Base-by-base conservation (phyloP, 2,797 vertebrate genomes). In the Acanthurus lineatus region DNA sequence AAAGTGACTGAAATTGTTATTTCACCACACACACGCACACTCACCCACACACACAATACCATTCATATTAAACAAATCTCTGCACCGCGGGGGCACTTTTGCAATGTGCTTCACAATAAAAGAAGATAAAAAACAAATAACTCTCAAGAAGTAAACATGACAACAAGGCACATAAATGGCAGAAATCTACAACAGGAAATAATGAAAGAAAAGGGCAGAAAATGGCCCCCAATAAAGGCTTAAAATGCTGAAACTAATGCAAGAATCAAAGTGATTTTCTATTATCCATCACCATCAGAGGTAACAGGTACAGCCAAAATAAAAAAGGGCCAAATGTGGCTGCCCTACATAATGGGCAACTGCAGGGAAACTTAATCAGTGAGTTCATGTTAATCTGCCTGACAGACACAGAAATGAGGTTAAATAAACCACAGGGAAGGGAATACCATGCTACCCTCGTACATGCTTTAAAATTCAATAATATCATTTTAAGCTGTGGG, bases 51-150 rank as follows among this genome's bases (percentile, higher is more conserved):
- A 25, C 58, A 42, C 44, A 9, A 58, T 16, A 84, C 53, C 73
- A 71, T 60, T 75, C 40, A 75, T 78, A 85, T 83, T 86, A 82
- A 88, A 84, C 85, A 82, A 66, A 86, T 85, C 69, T 73, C 56
- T 22, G 84, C 81, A 76, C 81, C 15, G 17, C 57, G 12, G 82
- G 73, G 64, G 54, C 60, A 52, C 70, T 48, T 78, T 68, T 85
- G 75, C 75, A 58, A 25, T 22, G 44, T 1, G 25, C 67, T 47
- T 73, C 49, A 72, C 73, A 79, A 81, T 48, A 79, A 81, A 76
- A 81, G 40, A 61, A 51, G 76, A 90, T 61, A 72, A 77, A 32
- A 87, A 73, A 86, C 79, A 81, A 88, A 84, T 80, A 77, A 58
- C 44, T 62, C 59, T 70, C 6, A 17, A 56, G 61, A 60, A 76